phyloP scores from a whole-genome alignment of 2,797 vertebrate genomes.

The Microcaecilia unicolor region DNA sequence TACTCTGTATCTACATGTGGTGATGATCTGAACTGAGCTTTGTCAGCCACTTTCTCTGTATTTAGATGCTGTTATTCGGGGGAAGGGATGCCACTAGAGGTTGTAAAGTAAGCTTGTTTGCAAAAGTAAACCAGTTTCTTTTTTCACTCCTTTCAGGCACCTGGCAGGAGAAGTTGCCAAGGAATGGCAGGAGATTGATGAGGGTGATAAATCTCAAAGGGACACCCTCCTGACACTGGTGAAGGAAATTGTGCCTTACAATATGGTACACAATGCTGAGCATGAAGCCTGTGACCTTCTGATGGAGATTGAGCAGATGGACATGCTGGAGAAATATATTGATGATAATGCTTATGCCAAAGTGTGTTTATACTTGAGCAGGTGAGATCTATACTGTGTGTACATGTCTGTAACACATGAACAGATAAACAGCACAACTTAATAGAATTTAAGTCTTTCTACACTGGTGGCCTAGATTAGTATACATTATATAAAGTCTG shows the following conservation, averaged over 20 bases:
- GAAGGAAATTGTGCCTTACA: constrained; percentile 93
- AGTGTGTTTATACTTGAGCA: constrained; percentile 96
- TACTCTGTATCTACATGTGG: no score
- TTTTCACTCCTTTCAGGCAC: constrained; percentile 54
- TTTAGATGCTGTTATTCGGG: no score
- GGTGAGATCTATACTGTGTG: no score
- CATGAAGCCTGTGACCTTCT: constrained; percentile 94
- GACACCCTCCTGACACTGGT: constrained; percentile 86
- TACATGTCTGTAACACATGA: no score
- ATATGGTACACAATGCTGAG: constrained; percentile 97
- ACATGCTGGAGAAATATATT: constrained; percentile 92
- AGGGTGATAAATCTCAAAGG: constrained; percentile 84
- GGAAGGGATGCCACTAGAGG: no score
- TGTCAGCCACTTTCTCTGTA: no score
- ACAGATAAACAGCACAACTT: no score
- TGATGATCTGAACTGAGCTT: no score
- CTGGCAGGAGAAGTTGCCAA: constrained; percentile 93
- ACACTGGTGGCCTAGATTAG: no score
- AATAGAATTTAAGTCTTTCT: no score
- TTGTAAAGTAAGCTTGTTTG: background rate
- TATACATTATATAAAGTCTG: no score
- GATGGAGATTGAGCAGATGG: constrained; percentile 94
- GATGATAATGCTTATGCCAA: constrained; percentile 94
- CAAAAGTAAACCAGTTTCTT: no score
- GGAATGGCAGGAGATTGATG: constrained; percentile 96